Percentiles rank a stretch among this genome's conserved stretches.
Conservation (phyloP, 2,888 invertebrate species). For the Phaonia tiefii region DNA sequence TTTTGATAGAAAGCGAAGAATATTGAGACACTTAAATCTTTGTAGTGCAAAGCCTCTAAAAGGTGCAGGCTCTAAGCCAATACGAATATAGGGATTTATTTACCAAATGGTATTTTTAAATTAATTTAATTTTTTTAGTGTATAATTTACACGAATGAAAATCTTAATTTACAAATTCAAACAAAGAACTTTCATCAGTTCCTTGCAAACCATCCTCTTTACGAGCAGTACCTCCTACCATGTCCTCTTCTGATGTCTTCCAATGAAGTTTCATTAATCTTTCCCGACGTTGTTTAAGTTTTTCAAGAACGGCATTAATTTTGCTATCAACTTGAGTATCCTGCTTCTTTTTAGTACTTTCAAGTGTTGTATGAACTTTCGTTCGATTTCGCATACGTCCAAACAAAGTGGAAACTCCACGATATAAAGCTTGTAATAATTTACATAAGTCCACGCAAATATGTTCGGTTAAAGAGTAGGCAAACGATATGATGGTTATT, state of each 20-base stretch:
- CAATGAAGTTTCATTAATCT: conserved; percentile 36
- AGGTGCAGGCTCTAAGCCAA: too few species aligned
- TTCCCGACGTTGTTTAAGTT: conserved; percentile 20
- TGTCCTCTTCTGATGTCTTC: conserved; percentile 22
- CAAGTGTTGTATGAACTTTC: neutral
- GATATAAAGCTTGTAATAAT: neutral
- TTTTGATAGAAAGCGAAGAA: too few species aligned
- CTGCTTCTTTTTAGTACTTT: neutral
- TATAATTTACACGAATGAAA: too few species aligned
- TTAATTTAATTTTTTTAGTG: too few species aligned
- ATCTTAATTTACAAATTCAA: conserved; percentile 61
- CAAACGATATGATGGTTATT: conserved; percentile 80
- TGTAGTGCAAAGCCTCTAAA: too few species aligned
- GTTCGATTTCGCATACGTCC: neutral
- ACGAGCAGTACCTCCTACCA: conserved; percentile 9
- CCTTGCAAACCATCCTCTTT: conserved; percentile 11
- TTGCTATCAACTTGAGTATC: neutral
- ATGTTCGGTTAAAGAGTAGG: conserved; percentile 68
- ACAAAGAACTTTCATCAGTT: conserved; percentile 36
- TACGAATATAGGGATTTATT: too few species aligned
- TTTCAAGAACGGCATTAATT: neutral
- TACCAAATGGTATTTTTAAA: too few species aligned
- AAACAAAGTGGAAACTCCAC: neutral
- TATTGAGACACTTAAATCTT: too few species aligned
- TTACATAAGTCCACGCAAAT: conserved; percentile 14